These are phyloP conservation scores for Cephalopachus bancanus DNA, from an alignment of 2,797 vertebrate genomes.

Conservation along the genomic window DNA sequence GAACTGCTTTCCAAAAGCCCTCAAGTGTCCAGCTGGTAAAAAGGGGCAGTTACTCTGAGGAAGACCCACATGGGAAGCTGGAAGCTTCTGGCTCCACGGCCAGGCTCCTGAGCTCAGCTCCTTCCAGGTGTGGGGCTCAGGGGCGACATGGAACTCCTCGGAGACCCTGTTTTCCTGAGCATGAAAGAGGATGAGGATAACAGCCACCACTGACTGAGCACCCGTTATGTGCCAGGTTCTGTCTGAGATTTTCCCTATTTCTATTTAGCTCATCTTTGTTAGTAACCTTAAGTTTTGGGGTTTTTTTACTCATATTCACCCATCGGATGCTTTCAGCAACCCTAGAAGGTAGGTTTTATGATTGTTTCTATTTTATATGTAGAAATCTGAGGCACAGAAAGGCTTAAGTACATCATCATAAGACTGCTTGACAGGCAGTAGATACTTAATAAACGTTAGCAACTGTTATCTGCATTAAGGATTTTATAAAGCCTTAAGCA, in stretches of 20 bases:
- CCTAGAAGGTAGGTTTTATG: neutral
- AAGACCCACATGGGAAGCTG: neutral
- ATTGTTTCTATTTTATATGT: neutral
- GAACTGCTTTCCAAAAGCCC: neutral
- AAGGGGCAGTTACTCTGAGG: neutral
- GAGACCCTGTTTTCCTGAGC: neutral
- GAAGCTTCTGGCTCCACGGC: neutral
- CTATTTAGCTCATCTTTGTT: neutral
- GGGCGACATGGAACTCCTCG: neutral
- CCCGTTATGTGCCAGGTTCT: neutral
- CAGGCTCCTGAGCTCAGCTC: neutral
- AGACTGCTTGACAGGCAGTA: neutral
- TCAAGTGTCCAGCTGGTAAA: neutral
- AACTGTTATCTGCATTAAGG: neutral
- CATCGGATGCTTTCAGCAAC: neutral
- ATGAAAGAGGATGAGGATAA: neutral
- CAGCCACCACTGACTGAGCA: neutral
- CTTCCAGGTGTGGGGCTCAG: neutral
- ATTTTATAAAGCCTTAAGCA: conserved; percentile 25
- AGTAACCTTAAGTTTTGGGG: neutral
- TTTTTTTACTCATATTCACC: neutral
- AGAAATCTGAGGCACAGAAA: neutral
- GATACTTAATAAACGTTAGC: neutral
- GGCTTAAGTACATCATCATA: neutral
- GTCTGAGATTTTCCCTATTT: neutral